Percentiles rank a stretch among this genome's conserved stretches.
phyloP scores from a whole-genome alignment of 2,113 vertebrate genomes.

The Thinocorus orbignyianus region DNA sequence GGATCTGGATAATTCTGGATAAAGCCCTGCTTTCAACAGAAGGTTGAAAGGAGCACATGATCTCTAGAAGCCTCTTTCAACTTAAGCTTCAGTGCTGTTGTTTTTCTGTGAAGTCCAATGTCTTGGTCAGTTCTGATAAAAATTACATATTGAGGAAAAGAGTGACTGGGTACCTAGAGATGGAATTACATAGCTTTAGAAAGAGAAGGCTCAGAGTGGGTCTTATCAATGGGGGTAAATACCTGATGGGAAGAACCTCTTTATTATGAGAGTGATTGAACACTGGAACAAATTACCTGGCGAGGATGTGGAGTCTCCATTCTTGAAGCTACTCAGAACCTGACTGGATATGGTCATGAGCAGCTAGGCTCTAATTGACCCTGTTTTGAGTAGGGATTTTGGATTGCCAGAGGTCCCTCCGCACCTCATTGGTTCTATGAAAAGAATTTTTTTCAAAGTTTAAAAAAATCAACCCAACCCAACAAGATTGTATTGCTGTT shows the following conservation, averaged over 20 bases:
- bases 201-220: background rate
- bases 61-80: background rate
- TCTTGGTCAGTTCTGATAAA: background rate
- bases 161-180: background rate
- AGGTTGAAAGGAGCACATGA: background rate
- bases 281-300: background rate
- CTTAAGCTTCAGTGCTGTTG: background rate
- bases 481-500: background rate
- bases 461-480: background rate
- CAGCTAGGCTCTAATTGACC: background rate
- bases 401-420: background rate
- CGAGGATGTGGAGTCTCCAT: background rate
- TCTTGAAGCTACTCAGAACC: background rate
- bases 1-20: background rate
- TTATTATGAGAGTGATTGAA: background rate
- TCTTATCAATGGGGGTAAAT: background rate
- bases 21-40: background rate
- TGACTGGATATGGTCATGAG: background rate
- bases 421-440: background rate
- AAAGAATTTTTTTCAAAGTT: background rate
- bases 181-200: background rate
- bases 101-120: background rate
- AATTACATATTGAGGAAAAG: background rate
- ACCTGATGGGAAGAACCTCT: background rate
- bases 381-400: background rate